phyloP scores from a whole-genome alignment of 2,888 invertebrate species.

The Rhorus exstirpatorius region DNA sequence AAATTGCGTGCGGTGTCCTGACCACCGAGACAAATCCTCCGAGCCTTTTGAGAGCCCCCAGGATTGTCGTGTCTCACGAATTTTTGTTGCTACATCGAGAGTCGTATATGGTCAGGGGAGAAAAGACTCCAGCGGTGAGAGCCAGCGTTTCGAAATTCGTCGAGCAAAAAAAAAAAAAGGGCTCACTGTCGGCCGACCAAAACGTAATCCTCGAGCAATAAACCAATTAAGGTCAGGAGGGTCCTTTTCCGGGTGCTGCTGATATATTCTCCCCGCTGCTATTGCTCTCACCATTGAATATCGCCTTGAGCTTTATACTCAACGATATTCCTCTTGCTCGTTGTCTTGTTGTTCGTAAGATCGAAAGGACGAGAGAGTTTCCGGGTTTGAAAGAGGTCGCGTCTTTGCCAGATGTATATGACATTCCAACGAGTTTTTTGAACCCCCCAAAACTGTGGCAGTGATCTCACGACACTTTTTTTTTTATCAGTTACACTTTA shows the following conservation, averaged over 20 bases:
- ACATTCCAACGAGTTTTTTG: slow-evolving; percentile 46
- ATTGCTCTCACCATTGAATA: slow-evolving; percentile 38
- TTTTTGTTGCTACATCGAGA: slow-evolving; percentile 14
- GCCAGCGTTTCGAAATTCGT: slow-evolving; percentile 47
- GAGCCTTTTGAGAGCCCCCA: slow-evolving; percentile 50
- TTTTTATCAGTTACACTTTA: slow-evolving; percentile 9
- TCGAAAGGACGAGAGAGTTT: slow-evolving; percentile 34
- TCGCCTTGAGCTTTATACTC: slow-evolving; percentile 47
- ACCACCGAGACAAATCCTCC: slow-evolving; percentile 70
- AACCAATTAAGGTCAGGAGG: slow-evolving; percentile 80
- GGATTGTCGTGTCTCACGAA: slow-evolving; percentile 22
- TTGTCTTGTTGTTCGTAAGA: slow-evolving; percentile 24
- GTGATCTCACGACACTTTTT: slow-evolving; percentile 11
- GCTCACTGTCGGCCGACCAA: slow-evolving; percentile 74
- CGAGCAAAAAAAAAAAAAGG: slow-evolving; percentile 59
- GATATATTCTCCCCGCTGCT: slow-evolving; percentile 19
- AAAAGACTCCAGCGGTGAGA: slow-evolving; percentile 5
- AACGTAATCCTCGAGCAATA: slow-evolving; percentile 79
- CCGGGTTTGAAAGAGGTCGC: slow-evolving; percentile 55
- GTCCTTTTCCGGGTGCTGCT: slow-evolving; percentile 54
- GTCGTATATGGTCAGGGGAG: not conserved
- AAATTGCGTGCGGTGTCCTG: slow-evolving; percentile 73
- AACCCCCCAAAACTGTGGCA: slow-evolving; percentile 17
- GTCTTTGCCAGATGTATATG: slow-evolving; percentile 48
- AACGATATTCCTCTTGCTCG: slow-evolving; percentile 9